Conservation (phyloP, 2,888 invertebrate species). For the Falcaria lacertinaria region DNA sequence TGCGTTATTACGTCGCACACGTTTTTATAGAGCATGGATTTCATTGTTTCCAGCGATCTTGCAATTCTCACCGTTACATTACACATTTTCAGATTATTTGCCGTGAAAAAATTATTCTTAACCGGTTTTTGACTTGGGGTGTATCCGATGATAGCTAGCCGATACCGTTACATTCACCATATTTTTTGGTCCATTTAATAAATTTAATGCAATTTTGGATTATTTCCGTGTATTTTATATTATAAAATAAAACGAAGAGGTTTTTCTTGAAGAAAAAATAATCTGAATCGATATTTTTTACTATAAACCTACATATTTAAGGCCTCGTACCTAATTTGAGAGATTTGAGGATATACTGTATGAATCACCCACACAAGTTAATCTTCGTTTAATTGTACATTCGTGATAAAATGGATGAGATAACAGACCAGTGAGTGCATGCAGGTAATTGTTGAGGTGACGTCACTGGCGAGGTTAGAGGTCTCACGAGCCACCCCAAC, state of each 20-base stretch:
- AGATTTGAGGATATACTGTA: too few relatives aligned
- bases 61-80: slow-evolving; percentile 24
- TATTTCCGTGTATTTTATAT: too few relatives aligned
- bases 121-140: slow-evolving; percentile 4
- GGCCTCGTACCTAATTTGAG: too few relatives aligned
- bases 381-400: slow-evolving; percentile 27
- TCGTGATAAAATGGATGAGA: slow-evolving; percentile 42
- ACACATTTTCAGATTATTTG: slow-evolving; percentile 25
- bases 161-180: neutral
- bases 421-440: slow-evolving; percentile 35
- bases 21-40: slow-evolving; percentile 12
- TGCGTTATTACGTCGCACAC: neutral
- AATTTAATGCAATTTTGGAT: too few relatives aligned
- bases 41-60: slow-evolving; percentile 21
- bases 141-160: neutral
- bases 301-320: too few relatives aligned
- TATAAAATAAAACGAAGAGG: too few relatives aligned
- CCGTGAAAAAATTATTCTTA: slow-evolving; percentile 18
- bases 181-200: neutral
- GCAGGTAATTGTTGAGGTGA: slow-evolving; percentile 40
- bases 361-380: slow-evolving; percentile 2
- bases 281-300: too few relatives aligned
- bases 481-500: slow-evolving; percentile 40
- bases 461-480: slow-evolving; percentile 52
- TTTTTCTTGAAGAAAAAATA: too few relatives aligned